Evolutionary conservation across 2,113 vertebrate species (phyloP), one percentile per base, ranked within the genome.

Genomic region (Cervus canadensis): DNA sequence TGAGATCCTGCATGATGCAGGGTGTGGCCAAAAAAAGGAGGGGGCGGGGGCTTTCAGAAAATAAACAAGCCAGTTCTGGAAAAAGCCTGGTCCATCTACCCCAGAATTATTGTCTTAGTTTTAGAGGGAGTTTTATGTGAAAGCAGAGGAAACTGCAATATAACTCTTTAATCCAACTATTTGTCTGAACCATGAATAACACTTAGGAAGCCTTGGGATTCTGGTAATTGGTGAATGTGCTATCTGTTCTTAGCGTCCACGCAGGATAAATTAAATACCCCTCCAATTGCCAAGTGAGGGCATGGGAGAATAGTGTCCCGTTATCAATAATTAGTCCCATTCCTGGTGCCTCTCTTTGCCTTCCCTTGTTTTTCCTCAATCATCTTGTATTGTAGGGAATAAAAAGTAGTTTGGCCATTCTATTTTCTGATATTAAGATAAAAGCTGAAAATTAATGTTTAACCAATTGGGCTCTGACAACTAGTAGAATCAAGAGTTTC

Each of bases 101-200:
- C 59, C 60, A 90, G 71, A 91, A 76, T 64, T 93, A 36, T 81
- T 92, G 45, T 62, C 21, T 50, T 56, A 64, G 6, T 36, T 76
- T 96, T 88, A 21, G 93, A 64, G 57, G 40, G 91, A 71, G 62
- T 67, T 84, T 60, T 92, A n/a, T 28, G 21, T 92, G 48, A 96
- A 79, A 67, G 43, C 57, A 45, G 57, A 45, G n/a, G 54, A 83
- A 45, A 82, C 43, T 91, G 43, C 57, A 62, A 89, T 40, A 36
- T 95, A 85, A 74, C 26, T 62, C 28, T 71, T 89, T 74, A 88
- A 86, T 54, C 16, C 56, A 87, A 81, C 56, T 83, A 59, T 2
- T 4, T 52, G 50, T 82, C 33, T 48, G 74, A 85, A 92, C 36
- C 14, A 30, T 36, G 16, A 81, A 10, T 81, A 56, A 89, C 59